Base-by-base conservation (phyloP, 2,113 vertebrate genomes). In the Chloebia gouldiae region DNA sequence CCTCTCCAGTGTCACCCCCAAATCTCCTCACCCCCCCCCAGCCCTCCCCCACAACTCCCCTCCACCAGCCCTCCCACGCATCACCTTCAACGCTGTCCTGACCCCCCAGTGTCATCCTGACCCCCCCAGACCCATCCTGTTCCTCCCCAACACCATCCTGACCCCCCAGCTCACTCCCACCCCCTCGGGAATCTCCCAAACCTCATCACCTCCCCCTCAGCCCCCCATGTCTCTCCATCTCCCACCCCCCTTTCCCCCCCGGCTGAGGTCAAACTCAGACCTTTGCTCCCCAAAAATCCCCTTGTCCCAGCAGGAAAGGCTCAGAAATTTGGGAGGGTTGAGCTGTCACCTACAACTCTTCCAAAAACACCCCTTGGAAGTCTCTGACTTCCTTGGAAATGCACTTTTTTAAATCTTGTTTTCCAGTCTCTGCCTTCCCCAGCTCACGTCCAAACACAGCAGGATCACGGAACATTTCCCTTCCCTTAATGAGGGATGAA, bases 401-500 rank as follows among this genome's bases (percentile, higher is more conserved):
- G 4, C 2, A 0, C 25, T 1, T 16, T 49, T 49, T 80, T 80
- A 14, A 2, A 47, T n/a, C 21, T 35, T 50, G 0, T 9, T 53
- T 50, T 27, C 61, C 47, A 4, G 13, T 2, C 28, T 23, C 66
- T 25, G 66, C 54, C 28, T 35, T 63, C 42, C 18, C 1, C 1
- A 75, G 50, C 53, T 30, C 33, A 0, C 0, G 19, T 13, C 18
- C 59, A 22, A 82, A 57, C 1, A 4, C 42, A 10, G 35, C 0
- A 0, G 82, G 66, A 54, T 24, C 60, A 33, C 4, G 12, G 49
- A 71, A 47, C 63, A 2, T 59, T 71, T 56, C 65, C 25, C 73
- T 37, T 59, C 61, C 56, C 7, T 45, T 56, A 59, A 33, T 0
- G 24, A 81, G 51, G 69, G 85, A 39, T 33, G 85, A 33, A 84